phyloP scores from a whole-genome alignment of 2,113 vertebrate genomes.

The Eubucco bourcierii region DNA sequence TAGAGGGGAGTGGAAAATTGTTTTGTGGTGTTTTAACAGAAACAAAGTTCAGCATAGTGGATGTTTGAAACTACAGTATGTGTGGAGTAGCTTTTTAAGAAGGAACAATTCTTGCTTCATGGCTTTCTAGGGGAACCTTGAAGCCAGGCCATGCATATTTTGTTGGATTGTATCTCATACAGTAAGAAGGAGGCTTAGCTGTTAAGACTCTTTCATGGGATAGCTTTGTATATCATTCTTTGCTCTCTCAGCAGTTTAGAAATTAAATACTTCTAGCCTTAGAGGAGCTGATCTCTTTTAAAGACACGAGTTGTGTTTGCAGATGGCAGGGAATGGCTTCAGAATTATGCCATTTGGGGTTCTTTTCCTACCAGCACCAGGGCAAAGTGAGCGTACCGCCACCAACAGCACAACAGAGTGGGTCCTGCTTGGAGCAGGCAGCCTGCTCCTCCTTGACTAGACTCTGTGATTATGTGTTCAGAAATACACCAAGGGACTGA shows the following conservation, averaged over 20 bases:
- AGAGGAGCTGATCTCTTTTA: slow-evolving; percentile 31
- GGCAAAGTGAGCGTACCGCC: fast-evolving
- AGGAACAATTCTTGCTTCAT: background rate
- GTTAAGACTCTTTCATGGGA: slow-evolving; percentile 34
- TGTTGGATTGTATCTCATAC: background rate
- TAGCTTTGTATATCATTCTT: slow-evolving; percentile 1
- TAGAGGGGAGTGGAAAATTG: background rate
- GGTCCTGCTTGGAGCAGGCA: background rate
- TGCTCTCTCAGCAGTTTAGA: slow-evolving; percentile 45
- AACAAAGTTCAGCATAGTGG: background rate
- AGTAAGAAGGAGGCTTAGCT: slow-evolving; percentile 37
- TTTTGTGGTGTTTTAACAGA: background rate
- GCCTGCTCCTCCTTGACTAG: background rate
- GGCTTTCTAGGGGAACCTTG: background rate
- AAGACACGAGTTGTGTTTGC: slow-evolving; percentile 4
- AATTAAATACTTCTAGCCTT: slow-evolving; percentile 21
- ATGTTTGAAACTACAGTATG: background rate
- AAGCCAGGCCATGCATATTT: background rate
- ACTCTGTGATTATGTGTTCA: background rate
- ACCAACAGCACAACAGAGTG: fast-evolving
- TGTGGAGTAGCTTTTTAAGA: background rate
- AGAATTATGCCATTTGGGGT: fast-evolving
- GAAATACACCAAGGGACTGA: background rate
- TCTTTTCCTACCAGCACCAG: background rate
- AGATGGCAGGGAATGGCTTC: background rate